Conservation (phyloP, 2,113 vertebrate genomes). For the Bettongia penicillata region DNA sequence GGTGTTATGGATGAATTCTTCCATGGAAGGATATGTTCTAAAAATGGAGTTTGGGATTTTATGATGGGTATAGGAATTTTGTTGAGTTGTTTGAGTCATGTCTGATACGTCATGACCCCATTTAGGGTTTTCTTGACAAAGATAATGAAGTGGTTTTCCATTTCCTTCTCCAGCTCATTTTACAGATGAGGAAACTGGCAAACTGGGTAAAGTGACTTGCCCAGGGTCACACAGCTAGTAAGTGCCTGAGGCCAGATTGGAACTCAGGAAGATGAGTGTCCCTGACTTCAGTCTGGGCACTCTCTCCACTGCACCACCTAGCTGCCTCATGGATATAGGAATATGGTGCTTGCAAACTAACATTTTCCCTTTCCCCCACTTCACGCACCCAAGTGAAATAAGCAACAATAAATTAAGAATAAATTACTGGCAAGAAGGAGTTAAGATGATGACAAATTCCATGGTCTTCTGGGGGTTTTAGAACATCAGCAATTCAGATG, state of each 20-base stretch:
- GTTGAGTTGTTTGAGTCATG: background rate
- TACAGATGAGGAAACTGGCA: background rate
- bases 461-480: background rate
- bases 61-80: background rate
- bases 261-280: background rate
- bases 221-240: background rate
- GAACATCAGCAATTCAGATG: background rate
- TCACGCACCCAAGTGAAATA: background rate
- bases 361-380: background rate
- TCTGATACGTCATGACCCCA: background rate
- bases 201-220: background rate
- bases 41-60: background rate
- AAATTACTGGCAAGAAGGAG: background rate
- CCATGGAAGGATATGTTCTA: background rate
- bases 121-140: background rate
- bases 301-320: background rate
- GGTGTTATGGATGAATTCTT: background rate
- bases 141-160: background rate
- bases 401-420: background rate
- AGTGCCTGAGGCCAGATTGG: background rate
- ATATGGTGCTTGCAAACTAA: background rate
- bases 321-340: background rate
- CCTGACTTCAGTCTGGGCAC: background rate
- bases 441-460: background rate
- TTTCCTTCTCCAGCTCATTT: background rate